Evolutionary conservation across 2,797 vertebrate genomes (phyloP), one percentile per base, ranked within the genome.

Genomic region (Taeniopygia guttata): DNA sequence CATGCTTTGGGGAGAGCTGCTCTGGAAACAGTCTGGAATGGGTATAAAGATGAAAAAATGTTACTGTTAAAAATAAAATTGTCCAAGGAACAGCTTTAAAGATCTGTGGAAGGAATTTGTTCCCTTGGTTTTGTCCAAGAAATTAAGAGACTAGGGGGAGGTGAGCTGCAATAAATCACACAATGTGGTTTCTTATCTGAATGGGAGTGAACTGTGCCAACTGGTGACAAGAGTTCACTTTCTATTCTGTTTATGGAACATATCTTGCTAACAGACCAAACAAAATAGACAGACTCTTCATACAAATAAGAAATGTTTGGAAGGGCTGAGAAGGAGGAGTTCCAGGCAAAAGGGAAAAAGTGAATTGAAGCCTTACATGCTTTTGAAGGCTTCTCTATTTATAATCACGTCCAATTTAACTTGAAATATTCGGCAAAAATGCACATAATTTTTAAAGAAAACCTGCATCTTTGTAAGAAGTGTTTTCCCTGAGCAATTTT

Each of bases 361-460:
- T 0, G 2, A 92, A 56, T 29, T 2, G 1, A 83, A 87, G 45
- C 5, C 42, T 74, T 62, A 82, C 32, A 70, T 40, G n/a, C 16
- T 90, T 95, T 93, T 58, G 29, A 88, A 89, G 14, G 46, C 36
- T 62, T 87, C 23, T 89, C 55, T 90, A 59, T 83, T 97, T 91
- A 94, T 79, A 94, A 72, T 67, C 5, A 6, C 58, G 87, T 54
- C 36, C 40, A 74, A 36, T 72, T 95, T 68, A 91, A 84, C 45
- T 64, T 64, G 42, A 93, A 94, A 70, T 85, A 86, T 77, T 69
- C 70, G 46, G 75, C 36, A 92, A 94, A 92, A 92, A 78, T 40
- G 19, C 7, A 21, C 1, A 3, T 30, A 58, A 22, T 69, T 54
- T 72, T 68, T 78, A 59, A 72, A 13, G 43, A 74, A 84, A 94